Base-by-base conservation (phyloP, 2,888 invertebrate genomes). In the Bellardia bayeri region DNA sequence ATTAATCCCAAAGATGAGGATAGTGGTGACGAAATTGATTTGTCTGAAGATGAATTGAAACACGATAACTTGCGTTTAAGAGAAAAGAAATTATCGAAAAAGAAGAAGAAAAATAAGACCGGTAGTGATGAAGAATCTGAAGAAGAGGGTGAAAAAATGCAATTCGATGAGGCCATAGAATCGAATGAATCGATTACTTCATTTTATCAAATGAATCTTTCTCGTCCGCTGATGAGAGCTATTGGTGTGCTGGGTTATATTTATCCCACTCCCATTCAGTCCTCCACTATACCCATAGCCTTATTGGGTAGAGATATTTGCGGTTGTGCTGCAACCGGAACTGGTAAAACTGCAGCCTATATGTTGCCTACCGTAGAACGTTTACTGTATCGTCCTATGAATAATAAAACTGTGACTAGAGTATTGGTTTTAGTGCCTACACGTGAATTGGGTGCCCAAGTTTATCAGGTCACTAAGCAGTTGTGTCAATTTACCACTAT, bases 291-390 rank as follows among this genome's bases (percentile, higher is more conserved):
- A 92, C 99, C 99, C 0, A 95, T 99, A 11, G 99, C 98, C 4
- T 94, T 99, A 82, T 94, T 98, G 90, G 98, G 99, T 16, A 96
- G 97, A 90, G 99, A 99, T 94, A 96, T 99, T 90, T 99, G 99
- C 94, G 99, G 99, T 11, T 99, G 99, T 95, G 99, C 99, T 42
- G 99, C 99, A 0, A 99, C 99, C 0, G 99, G 99, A 75, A 97
- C 98, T 8, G 99, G 99, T 78, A 99, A 99, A 95, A 99, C 99
- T 0, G 99, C 98, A 0, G 99, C 99, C 0, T 99, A 99, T 93
- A 99, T 99, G 98, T 94, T 99, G 90, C 99, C 99, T 0, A 98
- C 99, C 2, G 92, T 99, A 76, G 99, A 99, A 94, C 95, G 99
- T 88, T 95, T 99, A 86, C 94, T 99, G 13, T 99, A 97, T 93